phyloP scores from a whole-genome alignment of 2,888 invertebrate genomes.

The Agrotis exclamationis region DNA sequence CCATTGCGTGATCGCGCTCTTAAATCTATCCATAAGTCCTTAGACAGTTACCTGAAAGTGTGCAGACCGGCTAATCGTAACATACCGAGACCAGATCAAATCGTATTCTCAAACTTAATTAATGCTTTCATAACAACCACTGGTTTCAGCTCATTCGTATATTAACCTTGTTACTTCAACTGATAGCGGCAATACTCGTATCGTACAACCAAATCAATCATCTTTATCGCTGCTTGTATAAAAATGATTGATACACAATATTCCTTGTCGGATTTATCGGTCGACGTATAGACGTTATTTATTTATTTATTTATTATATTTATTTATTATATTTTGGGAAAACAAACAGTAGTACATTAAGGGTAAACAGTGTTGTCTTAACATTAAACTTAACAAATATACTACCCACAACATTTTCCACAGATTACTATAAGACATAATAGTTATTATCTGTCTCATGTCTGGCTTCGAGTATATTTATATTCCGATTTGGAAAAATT shows the following conservation, averaged over 20 bases:
- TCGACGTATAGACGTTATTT: conserved; percentile 33
- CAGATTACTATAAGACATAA: no score
- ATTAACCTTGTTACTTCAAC: conserved; percentile 29
- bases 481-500: conserved; percentile 8
- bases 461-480: conserved; percentile 39
- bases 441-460: conserved; percentile 36
- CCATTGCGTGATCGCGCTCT: no score
- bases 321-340: no score
- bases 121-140: not conserved
- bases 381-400: no score
- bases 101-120: not conserved
- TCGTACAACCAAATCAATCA: conserved; percentile 54
- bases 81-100: not conserved
- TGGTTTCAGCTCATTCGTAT: conserved; percentile 18
- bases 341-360: no score
- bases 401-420: no score
- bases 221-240: conserved; percentile 49
- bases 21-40: no score
- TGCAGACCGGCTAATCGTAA: no score
- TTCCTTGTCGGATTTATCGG: conserved; percentile 43
- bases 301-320: no score
- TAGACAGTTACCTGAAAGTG: no score
- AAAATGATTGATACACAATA: conserved; percentile 51
- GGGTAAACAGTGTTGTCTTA: no score
- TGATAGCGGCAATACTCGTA: conserved; percentile 46